phyloP scores from a whole-genome alignment of 2,797 vertebrate genomes.

The Furcifer pardalis region DNA sequence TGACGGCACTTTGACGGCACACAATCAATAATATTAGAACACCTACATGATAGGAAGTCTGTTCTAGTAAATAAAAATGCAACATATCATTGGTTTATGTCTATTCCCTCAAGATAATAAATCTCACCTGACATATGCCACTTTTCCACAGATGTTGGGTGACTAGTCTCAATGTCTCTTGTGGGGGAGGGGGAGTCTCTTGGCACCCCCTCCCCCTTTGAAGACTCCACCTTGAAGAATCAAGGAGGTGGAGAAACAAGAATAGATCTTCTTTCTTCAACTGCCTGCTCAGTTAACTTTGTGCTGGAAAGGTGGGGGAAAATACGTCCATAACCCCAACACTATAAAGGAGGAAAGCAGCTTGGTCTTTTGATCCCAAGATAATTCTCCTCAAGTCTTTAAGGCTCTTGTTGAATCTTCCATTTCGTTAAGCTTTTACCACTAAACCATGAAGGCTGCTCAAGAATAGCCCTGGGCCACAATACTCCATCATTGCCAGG shows the following conservation, averaged over 20 bases:
- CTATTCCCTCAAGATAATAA: not conserved
- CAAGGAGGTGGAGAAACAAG: not conserved
- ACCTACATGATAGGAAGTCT: not conserved
- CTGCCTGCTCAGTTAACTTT: not conserved
- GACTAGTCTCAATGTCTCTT: not conserved
- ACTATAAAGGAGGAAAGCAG: not conserved
- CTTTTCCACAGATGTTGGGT: not conserved
- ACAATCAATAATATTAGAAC: not conserved
- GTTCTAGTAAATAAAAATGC: not conserved
- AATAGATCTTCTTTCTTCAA: not conserved
- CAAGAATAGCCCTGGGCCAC: not conserved
- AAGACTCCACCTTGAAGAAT: constrained; percentile 20
- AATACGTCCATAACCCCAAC: too few species aligned
- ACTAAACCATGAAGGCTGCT: not conserved
- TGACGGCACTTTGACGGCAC: too few species aligned
- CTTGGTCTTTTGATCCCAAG: not conserved
- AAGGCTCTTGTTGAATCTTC: constrained; percentile 4
- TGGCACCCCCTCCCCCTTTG: constrained; percentile 34
- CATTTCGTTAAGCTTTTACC: constrained; percentile 13
- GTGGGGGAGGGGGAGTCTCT: constrained; percentile 34
- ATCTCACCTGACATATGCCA: constrained; percentile 30
- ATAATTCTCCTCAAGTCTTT: constrained; percentile 7
- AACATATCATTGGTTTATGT: not conserved
- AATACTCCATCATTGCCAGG: not conserved
- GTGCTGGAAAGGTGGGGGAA: not conserved